These are phyloP conservation scores for Equus quagga DNA, from an alignment of 2,113 vertebrate genomes.

Conservation along the genomic window DNA sequence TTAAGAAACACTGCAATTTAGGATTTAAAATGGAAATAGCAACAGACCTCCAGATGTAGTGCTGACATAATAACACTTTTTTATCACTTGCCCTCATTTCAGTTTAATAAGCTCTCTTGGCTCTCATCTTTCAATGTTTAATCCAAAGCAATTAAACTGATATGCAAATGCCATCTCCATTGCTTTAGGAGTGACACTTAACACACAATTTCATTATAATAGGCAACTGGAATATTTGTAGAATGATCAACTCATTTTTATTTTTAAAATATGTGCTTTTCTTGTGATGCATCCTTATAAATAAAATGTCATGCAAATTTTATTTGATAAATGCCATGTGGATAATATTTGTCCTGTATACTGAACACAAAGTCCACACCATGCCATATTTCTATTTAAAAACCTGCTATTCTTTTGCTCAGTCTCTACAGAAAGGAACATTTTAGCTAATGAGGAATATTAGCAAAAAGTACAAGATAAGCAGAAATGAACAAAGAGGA, in stretches of 20 bases:
- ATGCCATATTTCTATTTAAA: conserved; percentile 40
- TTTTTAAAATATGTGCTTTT: conserved; percentile 55
- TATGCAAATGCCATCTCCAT: conserved; percentile 86
- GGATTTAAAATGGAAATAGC: conserved; percentile 69
- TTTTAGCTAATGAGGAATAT: conserved; percentile 35
- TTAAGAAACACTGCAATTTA: conserved; percentile 77
- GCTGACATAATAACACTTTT: conserved; percentile 84
- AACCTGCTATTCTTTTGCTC: not conserved
- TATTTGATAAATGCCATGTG: conserved; percentile 48
- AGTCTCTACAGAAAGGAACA: not conserved
- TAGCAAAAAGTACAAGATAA: conserved; percentile 20
- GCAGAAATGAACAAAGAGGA: not conserved
- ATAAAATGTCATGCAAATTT: conserved; percentile 46
- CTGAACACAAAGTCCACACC: not conserved
- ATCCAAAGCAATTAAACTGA: conserved; percentile 88
- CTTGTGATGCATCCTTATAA: not conserved
- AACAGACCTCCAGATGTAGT: conserved; percentile 77
- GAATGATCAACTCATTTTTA: conserved; percentile 67
- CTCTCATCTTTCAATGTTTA: conserved; percentile 88
- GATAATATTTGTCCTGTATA: conserved; percentile 25
- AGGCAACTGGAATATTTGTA: conserved; percentile 77
- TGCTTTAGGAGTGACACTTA: conserved; percentile 83
- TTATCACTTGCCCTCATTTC: conserved; percentile 88
- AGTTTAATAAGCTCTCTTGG: conserved; percentile 90
- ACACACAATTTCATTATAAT: conserved; percentile 82